Base-by-base conservation (phyloP, 2,888 invertebrate species). In the Cheilosia scutellata region DNA sequence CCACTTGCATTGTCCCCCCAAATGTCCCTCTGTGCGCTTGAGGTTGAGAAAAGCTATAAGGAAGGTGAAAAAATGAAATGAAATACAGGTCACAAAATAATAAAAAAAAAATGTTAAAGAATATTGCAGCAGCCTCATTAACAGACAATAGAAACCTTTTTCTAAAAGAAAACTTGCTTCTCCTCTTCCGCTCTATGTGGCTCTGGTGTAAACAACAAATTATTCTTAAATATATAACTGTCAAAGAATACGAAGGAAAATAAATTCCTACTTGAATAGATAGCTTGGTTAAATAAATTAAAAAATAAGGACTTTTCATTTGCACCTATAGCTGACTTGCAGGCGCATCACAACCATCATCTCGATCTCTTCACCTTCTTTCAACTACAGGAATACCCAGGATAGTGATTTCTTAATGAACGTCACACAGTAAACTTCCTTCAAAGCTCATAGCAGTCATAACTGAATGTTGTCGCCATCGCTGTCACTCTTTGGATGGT, bases 81-180 rank as follows among this genome's bases (percentile, higher is more conserved):
- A 83, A 68, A 68, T 82, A 79, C 74, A 83, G 68, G 58, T 78
- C 68, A 70, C 83, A 57, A 68, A 77, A 25, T 63, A 55, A 20
- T 20, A 20, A 68, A 16, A 58, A 57, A 49, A 65, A 47, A 57
- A 47, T 37, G 20, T 20, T 1, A 20, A 60, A 71, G 66, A 70
- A 51, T 37, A 9, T 58, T 51, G 37, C 62, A 63, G 74, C 83
- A 79, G 74, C 83, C 79, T 83, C 83, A 83, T 83, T 83, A 83
- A 83, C 74, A 83, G 83, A 83, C 74, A 83, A 79, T 79, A 58
- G 33, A 74, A 83, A 31, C 66, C 33, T 72, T 72, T 83, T 72
- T 55, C 16, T 47, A 47, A 78, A 63, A 58, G 68, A 78, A 55
- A 72, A 44, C 57, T 55, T 31, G 42, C 62, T 57, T 57, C 42